A percentile compares a stretch with the other conserved stretches of the same genome.
Evolutionary conservation across 2,113 vertebrate species (phyloP).

Genomic region (Paratilapia polleni): DNA sequence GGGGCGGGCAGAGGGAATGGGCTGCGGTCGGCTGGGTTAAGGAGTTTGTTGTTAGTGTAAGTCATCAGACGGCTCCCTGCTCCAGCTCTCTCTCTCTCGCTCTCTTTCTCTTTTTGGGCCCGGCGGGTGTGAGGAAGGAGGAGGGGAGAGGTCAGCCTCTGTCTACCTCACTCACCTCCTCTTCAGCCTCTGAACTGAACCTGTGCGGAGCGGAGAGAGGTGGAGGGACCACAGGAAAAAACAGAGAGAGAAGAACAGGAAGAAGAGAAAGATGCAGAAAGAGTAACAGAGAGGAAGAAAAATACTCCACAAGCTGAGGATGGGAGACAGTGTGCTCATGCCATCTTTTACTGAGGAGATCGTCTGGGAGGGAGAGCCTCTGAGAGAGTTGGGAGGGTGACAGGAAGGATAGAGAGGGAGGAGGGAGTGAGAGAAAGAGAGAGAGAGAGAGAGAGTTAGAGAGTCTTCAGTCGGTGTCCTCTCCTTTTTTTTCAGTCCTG

Average conservation of each 20-base stretch:
- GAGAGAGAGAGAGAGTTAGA: constrained; percentile 18
- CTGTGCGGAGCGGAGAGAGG: constrained; percentile 18
- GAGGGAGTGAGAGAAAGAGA: constrained; percentile 42
- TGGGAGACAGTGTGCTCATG: constrained; percentile 63
- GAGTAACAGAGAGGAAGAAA: constrained; percentile 2
- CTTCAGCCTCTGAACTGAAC: constrained; percentile 49
- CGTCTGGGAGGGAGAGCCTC: constrained; percentile 46
- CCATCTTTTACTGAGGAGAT: constrained; percentile 62
- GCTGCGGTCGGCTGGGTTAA: constrained; percentile 45
- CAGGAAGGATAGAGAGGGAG: constrained; percentile 49
- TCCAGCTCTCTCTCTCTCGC: neutral
- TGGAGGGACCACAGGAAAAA: neutral
- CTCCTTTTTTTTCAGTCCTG: constrained; percentile 57
- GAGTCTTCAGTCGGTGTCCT: constrained; percentile 60
- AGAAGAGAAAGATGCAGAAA: neutral
- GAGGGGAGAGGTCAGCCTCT: constrained; percentile 61
- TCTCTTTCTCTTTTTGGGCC: constrained; percentile 27
- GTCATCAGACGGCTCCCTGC: constrained; percentile 57
- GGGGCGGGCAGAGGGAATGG: constrained; percentile 1
- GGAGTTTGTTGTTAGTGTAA: constrained; percentile 56
- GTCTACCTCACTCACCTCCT: constrained; percentile 38
- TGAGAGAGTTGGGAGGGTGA: constrained; percentile 60
- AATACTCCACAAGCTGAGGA: constrained; percentile 55
- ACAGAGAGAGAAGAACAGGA: neutral
- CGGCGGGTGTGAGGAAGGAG: constrained; percentile 20